A percentile compares a stretch with the other conserved stretches of the same genome.
Evolutionary conservation across 2,888 invertebrate genomes (phyloP).

Genomic region (Biston stratarius): DNA sequence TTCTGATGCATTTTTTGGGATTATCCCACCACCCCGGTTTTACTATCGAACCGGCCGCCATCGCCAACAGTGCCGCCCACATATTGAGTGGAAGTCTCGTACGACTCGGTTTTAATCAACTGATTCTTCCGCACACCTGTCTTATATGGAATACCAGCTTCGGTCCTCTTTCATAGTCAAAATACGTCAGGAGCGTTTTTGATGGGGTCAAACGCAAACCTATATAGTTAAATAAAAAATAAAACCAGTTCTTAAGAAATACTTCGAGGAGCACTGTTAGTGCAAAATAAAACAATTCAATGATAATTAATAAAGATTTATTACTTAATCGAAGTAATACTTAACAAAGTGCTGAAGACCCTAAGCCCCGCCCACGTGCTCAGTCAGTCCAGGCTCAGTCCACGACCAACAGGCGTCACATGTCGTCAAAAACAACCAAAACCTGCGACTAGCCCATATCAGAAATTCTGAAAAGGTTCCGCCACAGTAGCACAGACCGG

Average conservation of each 20-base stretch:
- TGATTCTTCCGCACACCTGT: too few species aligned
- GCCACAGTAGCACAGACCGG: constrained; percentile 52
- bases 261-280: too few species aligned
- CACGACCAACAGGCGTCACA: constrained; percentile 49
- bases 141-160: too few species aligned
- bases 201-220: too few species aligned
- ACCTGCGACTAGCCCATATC: constrained; percentile 68
- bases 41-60: too few species aligned
- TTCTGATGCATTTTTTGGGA: too few species aligned
- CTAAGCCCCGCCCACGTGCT: constrained; percentile 50
- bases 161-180: constrained; percentile 35
- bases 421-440: constrained; percentile 49
- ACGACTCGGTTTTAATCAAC: too few species aligned
- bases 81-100: too few species aligned
- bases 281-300: constrained; percentile 15
- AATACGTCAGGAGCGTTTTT: constrained; percentile 29
- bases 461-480: constrained; percentile 63
- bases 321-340: constrained; percentile 28
- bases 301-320: constrained; percentile 15
- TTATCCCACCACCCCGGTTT: too few species aligned
- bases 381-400: constrained; percentile 41
- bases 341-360: constrained; percentile 30
- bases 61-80: too few species aligned
- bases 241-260: too few species aligned
- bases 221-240: too few species aligned